Base-by-base conservation (phyloP, 2,888 invertebrate genomes). In the Mythimna albipuncta region DNA sequence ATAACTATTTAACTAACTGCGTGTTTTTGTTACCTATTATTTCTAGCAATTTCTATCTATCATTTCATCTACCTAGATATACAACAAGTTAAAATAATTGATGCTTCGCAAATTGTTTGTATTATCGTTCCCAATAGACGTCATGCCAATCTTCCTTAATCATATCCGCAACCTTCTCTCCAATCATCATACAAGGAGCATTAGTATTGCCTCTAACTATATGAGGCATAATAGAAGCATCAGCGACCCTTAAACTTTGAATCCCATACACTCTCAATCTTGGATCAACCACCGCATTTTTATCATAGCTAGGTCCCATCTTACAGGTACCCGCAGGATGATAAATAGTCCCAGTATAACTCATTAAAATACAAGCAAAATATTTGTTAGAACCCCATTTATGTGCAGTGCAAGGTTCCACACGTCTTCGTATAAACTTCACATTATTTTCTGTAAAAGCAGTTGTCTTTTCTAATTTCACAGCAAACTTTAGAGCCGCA, bases 151-250 rank as follows among this genome's bases (percentile, higher is more conserved):
- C 93, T 79, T 92, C 90, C 78, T 94, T 94, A 2, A 94, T 91
- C 89, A 94, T 92, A 81, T 94, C 92, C 16, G 94, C 88, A 2
- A 87, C 91, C 82, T 94, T 94, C 64, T 98, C 98, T 0, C 97
- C 98, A 65, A 98, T 98, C 98, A 98, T 98, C 32, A 98, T 98
- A 0, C 97, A 97, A 0, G 98, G 98, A 0, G 98, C 98, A 89
- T 98, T 98, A 0, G 98, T 98, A 90, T 98, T 98, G 0, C 98
- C 98, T 82, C 98, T 97, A 7, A 98, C 97, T 67, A 98, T 97
- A 16, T 93, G 96, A 0, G 98, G 98, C 98, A 98, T 98, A 59
- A 98, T 97, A 7, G 98, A 98, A 2, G 98, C 98, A 91, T 98
- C 98, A 0, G 97, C 97, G 0, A 98, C 98, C 74, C 98, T 96